Evolutionary conservation across 2,888 invertebrate genomes (phyloP).

Genomic region (Microdon myrmicae): DNA sequence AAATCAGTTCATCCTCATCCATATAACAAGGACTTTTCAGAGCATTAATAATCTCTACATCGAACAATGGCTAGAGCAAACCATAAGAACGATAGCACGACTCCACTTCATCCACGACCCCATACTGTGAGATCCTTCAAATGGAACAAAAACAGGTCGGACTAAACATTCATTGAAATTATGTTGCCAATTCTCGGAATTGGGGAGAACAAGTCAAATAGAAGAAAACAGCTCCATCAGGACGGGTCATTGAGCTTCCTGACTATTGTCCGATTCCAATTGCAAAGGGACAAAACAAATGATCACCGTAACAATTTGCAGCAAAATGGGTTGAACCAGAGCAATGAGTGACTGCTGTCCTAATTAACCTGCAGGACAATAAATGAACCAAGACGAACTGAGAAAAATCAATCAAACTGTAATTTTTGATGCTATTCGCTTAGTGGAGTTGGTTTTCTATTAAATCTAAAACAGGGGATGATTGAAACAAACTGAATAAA

Average conservation of each 20-base stretch:
- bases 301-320: constrained; percentile 13
- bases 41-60: constrained; percentile 30
- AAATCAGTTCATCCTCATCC: constrained; percentile 12
- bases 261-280: constrained; percentile 23
- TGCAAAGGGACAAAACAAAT: constrained; percentile 7
- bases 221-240: constrained; percentile 27
- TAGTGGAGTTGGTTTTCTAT: constrained; percentile 46
- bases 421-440: constrained; percentile 42
- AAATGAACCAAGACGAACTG: too few species aligned
- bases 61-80: constrained; percentile 20
- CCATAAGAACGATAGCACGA: too few species aligned
- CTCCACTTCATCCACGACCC: not conserved
- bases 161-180: constrained; percentile 40
- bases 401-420: constrained; percentile 49
- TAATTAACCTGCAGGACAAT: constrained; percentile 51
- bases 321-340: constrained; percentile 14
- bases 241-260: constrained; percentile 30
- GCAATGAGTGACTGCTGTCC: constrained; percentile 34
- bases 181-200: constrained; percentile 41
- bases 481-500: constrained; percentile 2
- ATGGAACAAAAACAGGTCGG: constrained; percentile 34
- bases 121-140: constrained; percentile 17
- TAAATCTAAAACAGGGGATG: constrained; percentile 36
- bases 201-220: constrained; percentile 36
- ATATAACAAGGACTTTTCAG: constrained; percentile 25